Conservation (phyloP, 2,888 invertebrate species). For the Carabus problematicus region DNA sequence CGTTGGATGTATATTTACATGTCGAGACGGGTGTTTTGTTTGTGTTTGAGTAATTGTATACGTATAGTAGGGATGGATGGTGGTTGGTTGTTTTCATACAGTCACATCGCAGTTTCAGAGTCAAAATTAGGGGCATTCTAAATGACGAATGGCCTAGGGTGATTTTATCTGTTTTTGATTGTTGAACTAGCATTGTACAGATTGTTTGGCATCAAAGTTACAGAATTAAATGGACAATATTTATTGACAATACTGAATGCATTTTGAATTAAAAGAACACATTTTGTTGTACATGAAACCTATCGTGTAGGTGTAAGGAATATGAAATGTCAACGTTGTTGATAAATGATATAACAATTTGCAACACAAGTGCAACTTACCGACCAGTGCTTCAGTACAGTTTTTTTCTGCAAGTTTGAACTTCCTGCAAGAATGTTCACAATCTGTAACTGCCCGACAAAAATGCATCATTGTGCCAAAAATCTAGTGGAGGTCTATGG, state of each 20-base stretch:
- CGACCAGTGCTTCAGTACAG: background rate
- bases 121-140: too few species aligned
- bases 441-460: slow-evolving; percentile 36
- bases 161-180: too few species aligned
- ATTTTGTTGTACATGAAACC: too few species aligned
- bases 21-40: background rate
- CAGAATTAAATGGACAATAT: too few species aligned
- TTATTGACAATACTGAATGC: too few species aligned
- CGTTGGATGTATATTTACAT: background rate
- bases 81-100: too few species aligned
- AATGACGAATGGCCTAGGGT: too few species aligned
- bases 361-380: background rate
- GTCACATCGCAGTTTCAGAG: too few species aligned
- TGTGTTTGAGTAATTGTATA: background rate
- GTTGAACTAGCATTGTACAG: too few species aligned
- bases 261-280: too few species aligned
- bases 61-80: background rate
- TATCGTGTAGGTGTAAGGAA: background rate
- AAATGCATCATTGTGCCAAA: slow-evolving; percentile 38
- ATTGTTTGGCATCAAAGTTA: too few species aligned
- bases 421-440: slow-evolving; percentile 12
- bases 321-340: background rate
- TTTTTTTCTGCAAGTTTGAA: background rate
- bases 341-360: background rate
- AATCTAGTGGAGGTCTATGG: slow-evolving; percentile 9